Conservation (phyloP, 2,113 vertebrate genomes). For the Circaetus gallicus region DNA sequence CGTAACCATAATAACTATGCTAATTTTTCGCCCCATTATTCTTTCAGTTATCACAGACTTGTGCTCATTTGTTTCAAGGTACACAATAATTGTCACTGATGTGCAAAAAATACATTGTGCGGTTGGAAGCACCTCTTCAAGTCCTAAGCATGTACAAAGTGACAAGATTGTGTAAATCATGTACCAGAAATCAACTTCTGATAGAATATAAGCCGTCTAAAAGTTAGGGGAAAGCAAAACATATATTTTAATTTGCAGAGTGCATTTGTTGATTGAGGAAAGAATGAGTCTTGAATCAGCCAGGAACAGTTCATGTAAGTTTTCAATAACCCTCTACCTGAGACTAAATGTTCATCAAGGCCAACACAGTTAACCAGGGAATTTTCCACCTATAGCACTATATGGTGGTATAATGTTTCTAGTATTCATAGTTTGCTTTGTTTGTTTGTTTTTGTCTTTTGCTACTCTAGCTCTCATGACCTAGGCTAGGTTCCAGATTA, state of each 20-base stretch:
- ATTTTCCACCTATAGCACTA: background rate
- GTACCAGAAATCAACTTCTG: background rate
- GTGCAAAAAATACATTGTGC: background rate
- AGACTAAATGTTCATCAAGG: background rate
- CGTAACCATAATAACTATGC: accelerated
- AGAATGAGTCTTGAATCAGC: background rate
- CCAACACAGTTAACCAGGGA: background rate
- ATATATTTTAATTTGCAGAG: background rate
- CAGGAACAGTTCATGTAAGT: background rate
- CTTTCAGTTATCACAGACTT: background rate
- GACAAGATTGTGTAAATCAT: background rate
- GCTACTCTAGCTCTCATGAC: background rate
- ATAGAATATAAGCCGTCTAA: background rate
- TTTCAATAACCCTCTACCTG: background rate
- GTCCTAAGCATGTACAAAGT: background rate
- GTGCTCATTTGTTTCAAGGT: background rate
- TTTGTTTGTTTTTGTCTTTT: background rate
- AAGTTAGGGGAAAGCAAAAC: background rate
- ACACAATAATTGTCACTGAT: background rate
- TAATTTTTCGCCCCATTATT: background rate
- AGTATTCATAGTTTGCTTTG: background rate
- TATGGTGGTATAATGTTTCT: background rate
- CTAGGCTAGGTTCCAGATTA: background rate
- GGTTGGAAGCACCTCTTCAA: background rate
- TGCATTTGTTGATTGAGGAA: background rate